Base-by-base conservation (phyloP, 2,888 invertebrate species). In the Caenorhabditis virilis region DNA sequence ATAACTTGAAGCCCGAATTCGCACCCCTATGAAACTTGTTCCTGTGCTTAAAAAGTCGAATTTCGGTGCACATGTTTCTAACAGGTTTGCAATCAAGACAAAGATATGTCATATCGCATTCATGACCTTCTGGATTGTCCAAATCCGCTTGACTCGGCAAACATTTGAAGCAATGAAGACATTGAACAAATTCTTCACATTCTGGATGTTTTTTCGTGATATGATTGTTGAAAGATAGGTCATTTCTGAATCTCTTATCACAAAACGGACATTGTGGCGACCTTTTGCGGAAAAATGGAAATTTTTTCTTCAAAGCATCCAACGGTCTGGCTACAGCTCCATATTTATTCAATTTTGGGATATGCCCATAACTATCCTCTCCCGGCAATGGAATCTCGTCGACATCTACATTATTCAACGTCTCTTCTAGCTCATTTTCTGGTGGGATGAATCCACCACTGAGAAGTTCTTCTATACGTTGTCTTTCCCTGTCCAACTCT, bases 261-360 rank as follows among this genome's bases (percentile, higher is more conserved):
- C 83, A 83, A 62, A 83, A 83, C 13, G 82, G 78, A 54, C 83
- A 83, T 55, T 83, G 83, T 11, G 83, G 83, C 5, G 80, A 81
- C n/a, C 82, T 57, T 50, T 64, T 65, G 15, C 57, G 50, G 25
- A 51, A 45, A 33, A 54, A 58, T 22, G 55, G 51, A 33, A 65
- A 67, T 64, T 82, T 83, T 72, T 83, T 83, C 49, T 78, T 78
- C 51, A 78, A 77, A n/a, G 74, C 67, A 25, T 79, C 65, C 48
- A 71, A 61, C 16, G 78, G 77, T 36, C 78, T 62, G 23, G 62
- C 57, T 11, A 82, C 45, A 15, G 58, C 69, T 23, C 82, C 82
- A 42, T 61, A 77, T 2, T 51, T 41, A 66, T 83, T 79, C 51
- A 82, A 74, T 13, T 73, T 67, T 7, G 82, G 77, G n/a, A 74